These are phyloP conservation scores for Amblyteles armatorius DNA, from an alignment of 2,888 invertebrate species.

Conservation along the genomic window DNA sequence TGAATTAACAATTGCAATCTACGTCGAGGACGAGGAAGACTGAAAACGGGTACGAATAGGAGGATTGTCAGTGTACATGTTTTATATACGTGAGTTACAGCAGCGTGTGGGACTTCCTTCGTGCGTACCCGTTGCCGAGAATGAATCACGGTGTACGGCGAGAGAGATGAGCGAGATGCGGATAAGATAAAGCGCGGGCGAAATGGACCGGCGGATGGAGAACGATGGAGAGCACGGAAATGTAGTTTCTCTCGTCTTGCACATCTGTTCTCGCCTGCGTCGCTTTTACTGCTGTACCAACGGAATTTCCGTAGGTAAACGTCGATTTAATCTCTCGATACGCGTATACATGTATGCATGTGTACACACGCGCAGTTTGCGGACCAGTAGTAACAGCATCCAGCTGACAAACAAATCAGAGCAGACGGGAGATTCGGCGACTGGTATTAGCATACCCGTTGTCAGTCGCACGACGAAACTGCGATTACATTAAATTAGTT, in stretches of 20 bases:
- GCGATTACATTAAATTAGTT: conserved; percentile 57
- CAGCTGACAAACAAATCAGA: conserved; percentile 42
- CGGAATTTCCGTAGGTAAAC: conserved; percentile 25
- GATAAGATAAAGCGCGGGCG: conserved; percentile 5
- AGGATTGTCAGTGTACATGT: not conserved
- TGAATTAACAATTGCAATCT: not conserved
- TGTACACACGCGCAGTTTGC: not conserved
- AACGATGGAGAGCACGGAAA: conserved; percentile 2
- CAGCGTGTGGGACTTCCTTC: not conserved
- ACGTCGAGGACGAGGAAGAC: not conserved
- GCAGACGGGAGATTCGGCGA: conserved; percentile 10
- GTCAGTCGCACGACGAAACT: conserved; percentile 35
- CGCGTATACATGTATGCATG: not conserved
- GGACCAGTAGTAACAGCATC: conserved; percentile 37
- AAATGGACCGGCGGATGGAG: not conserved
- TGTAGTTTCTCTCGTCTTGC: conserved; percentile 20
- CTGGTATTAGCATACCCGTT: conserved; percentile 18
- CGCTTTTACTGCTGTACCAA: conserved; percentile 10
- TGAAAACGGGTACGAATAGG: not conserved
- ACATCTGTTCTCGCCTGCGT: conserved; percentile 2
- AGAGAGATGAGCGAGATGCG: not conserved
- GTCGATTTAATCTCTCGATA: conserved; percentile 48
- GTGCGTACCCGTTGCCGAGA: not conserved
- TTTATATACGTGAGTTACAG: not conserved
- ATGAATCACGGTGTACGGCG: not conserved